A percentile compares a stretch with the other conserved stretches of the same genome.
These are phyloP conservation scores for Helicorthomorpha holstii DNA, from an alignment of 1,140 invertebrate genomes.

Conservation along the genomic window DNA sequence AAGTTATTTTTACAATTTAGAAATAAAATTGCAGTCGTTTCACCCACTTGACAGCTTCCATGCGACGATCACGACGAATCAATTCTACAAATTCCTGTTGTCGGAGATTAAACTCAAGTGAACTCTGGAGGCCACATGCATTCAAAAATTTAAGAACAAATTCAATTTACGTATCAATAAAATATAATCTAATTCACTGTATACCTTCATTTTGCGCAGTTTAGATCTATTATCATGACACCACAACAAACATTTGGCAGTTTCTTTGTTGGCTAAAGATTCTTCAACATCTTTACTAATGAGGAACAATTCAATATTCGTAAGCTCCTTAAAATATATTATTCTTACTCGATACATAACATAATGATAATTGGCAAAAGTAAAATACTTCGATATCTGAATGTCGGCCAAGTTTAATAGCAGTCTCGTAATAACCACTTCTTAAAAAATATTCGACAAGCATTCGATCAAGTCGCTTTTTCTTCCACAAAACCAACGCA, in stretches of 20 bases:
- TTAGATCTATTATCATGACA: slow-evolving; percentile 95
- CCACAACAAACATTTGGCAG: slow-evolving; percentile 80
- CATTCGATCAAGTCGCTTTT: slow-evolving; percentile 79
- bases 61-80: slow-evolving; percentile 60
- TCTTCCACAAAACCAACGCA: slow-evolving; percentile 43
- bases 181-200: slow-evolving; percentile 12
- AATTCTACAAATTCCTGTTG: slow-evolving; percentile 92
- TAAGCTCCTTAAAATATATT: slow-evolving; percentile 42
- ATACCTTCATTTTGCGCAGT: slow-evolving; percentile 64
- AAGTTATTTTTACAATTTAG: not conserved
- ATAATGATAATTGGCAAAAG: slow-evolving; percentile 1
- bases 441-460: slow-evolving; percentile 92
- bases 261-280: slow-evolving; percentile 55
- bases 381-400: slow-evolving; percentile 45
- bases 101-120: slow-evolving; percentile 61
- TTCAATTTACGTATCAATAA: not conserved
- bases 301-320: slow-evolving; percentile 84
- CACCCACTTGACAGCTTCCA: slow-evolving; percentile 55
- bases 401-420: slow-evolving; percentile 51
- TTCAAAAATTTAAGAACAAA: too few relatives aligned
- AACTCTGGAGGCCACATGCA: too few relatives aligned
- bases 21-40: not conserved
- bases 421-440: slow-evolving; percentile 87
- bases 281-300: slow-evolving; percentile 68
- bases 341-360: not conserved